Evolutionary conservation across 2,797 vertebrate species (phyloP), one percentile per base, ranked within the genome.

Genomic region (Enteromius thamalakanensis): DNA sequence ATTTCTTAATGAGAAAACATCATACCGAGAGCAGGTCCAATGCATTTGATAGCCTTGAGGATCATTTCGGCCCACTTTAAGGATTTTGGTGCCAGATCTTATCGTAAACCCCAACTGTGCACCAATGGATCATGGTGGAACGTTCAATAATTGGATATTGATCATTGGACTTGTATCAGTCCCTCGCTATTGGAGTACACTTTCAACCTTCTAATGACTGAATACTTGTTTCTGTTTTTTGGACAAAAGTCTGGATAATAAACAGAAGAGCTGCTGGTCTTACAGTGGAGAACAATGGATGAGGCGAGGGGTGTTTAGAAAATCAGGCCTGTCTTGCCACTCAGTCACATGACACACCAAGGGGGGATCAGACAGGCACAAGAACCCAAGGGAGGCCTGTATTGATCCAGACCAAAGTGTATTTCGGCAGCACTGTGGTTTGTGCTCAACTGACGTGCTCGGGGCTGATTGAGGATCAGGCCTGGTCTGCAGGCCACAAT

Each of bases 341-440:
- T 81, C 85, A 65, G 75, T 86, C 85, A 88, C 83, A 78, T 86
- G 83, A 82, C 79, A 58, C 7, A 85, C 74, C 47, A 53, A 26
- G 49, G 49, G 81, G 62, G 70, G 79, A 77, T 87, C 82, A 84
- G 42, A 37, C 76, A 51, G 42, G 47, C 76, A 51, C 76, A 80
- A 76, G 79, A 82, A 80, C 87, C 87, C 86, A 78, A 76, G 86
- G 82, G 86, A 88, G 86, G 86, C 83, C 81, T 58, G 82, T 87
- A 88, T 88, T 40, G 87, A 88, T 88, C 80, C 76, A 49, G 82
- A 45, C 81, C 71, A 84, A 71, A 74, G 84, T 80, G 78, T 71
- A 80, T 75, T 86, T 81, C 79, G 79, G 69, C 87, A 77, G 53
- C 65, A 77, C 68, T 32, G 60, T 62, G 68, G 85, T 76, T 84